Evolutionary conservation across 30 jellyfish, hydroid and myxozoan genomes (phyloP).

Genomic region (Aurelia aurita complex sp. Pacific): DNA sequence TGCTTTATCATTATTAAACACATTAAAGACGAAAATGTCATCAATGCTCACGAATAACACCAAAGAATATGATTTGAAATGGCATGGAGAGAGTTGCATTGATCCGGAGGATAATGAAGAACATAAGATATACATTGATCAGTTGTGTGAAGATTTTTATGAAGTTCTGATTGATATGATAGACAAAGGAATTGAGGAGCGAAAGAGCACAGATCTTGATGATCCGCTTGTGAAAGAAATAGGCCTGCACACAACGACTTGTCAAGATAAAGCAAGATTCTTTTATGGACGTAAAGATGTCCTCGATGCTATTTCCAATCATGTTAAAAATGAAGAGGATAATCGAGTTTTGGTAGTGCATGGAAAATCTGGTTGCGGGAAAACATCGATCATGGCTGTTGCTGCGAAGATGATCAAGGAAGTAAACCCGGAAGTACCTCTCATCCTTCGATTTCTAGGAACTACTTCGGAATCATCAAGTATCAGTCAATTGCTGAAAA

Average conservation of each 20-base stretch:
- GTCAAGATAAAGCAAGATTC: constrained; percentile 63
- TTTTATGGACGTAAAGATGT: constrained; percentile 80
- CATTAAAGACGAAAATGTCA: constrained; percentile 25
- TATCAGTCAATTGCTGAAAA: constrained; percentile 33
- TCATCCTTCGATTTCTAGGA: constrained; percentile 77
- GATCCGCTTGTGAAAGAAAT: constrained; percentile 69
- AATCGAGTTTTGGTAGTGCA: constrained; percentile 44
- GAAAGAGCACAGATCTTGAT: constrained; percentile 44
- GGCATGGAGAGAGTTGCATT: constrained; percentile 79
- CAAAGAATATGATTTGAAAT: constrained; percentile 47
- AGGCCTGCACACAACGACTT: constrained; percentile 64
- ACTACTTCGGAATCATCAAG: constrained; percentile 87
- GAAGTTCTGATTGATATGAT: constrained; percentile 65
- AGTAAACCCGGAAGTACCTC: constrained; percentile 38
- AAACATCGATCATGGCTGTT: constrained; percentile 81
- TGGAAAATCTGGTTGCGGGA: constrained; percentile 93
- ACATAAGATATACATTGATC: constrained; percentile 48
- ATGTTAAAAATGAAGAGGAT: constrained; percentile 29
- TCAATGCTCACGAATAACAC: constrained; percentile 45
- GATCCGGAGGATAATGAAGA: constrained; percentile 46
- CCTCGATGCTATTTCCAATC: constrained; percentile 34
- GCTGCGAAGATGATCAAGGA: constrained; percentile 69
- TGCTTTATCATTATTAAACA: constrained; percentile 60
- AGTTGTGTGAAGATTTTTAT: constrained; percentile 68
- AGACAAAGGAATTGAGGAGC: constrained; percentile 76